These are phyloP conservation scores for Heliothis subflexa DNA, from an alignment of 1,140 invertebrate genomes.

Conservation along the genomic window DNA sequence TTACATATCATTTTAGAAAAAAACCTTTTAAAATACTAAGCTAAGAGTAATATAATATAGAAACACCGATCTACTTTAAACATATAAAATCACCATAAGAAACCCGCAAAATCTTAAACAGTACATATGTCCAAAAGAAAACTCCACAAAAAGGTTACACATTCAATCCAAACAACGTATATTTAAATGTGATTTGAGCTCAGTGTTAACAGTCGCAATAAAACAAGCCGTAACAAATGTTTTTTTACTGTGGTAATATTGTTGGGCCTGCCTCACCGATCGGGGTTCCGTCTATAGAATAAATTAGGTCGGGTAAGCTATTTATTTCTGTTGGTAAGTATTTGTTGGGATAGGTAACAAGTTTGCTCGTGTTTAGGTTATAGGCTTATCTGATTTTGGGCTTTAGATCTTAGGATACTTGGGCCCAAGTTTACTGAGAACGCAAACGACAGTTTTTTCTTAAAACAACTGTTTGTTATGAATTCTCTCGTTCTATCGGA, in stretches of 20 bases:
- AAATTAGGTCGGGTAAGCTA: neutral
- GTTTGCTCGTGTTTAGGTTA: neutral
- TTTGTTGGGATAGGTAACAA: neutral
- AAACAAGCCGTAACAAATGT: slow-evolving; percentile 2
- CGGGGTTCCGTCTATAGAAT: slow-evolving; percentile 17
- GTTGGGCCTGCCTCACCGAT: neutral
- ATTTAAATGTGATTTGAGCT: slow-evolving; percentile 28
- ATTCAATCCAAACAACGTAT: slow-evolving; percentile 16
- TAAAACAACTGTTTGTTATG: too few relatives aligned
- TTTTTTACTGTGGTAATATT: slow-evolving; percentile 24
- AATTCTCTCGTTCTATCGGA: too few relatives aligned
- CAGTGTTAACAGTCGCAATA: slow-evolving; percentile 30
- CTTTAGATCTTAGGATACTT: too few relatives aligned
- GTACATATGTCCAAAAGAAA: too few relatives aligned
- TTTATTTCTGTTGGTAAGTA: neutral
- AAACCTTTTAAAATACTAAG: too few relatives aligned
- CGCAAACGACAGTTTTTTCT: too few relatives aligned
- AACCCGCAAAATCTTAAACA: too few relatives aligned
- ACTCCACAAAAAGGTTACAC: neutral
- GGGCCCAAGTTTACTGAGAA: too few relatives aligned
- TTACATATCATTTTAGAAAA: too few relatives aligned
- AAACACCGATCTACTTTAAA: too few relatives aligned
- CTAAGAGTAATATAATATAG: too few relatives aligned
- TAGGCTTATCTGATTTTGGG: neutral
- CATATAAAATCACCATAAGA: too few relatives aligned